Conservation (phyloP, 2,797 vertebrate species). For the Sandelia bainsii region DNA sequence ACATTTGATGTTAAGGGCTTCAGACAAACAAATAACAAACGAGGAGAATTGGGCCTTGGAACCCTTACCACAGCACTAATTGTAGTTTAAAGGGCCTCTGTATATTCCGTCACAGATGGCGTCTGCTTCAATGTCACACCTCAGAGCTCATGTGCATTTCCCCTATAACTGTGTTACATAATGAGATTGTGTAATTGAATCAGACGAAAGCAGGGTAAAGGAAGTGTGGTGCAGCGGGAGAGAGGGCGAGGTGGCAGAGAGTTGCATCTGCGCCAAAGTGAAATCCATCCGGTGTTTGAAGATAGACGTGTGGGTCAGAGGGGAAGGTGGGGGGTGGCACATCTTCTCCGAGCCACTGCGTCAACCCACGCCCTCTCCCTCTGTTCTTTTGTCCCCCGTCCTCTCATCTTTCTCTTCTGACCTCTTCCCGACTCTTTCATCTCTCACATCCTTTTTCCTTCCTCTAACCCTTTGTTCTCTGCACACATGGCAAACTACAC, state of each 20-base stretch:
- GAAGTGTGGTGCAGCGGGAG: slow-evolving; percentile 6
- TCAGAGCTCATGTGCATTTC: slow-evolving; percentile 12
- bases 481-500: slow-evolving; percentile 2
- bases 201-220: slow-evolving; percentile 50
- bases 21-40: too few species aligned
- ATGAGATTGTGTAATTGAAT: slow-evolving; percentile 60
- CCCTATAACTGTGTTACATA: slow-evolving; percentile 27
- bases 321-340: background rate
- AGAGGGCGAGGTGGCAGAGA: slow-evolving; percentile 5
- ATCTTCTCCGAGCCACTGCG: slow-evolving; percentile 16
- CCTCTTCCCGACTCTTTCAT: slow-evolving; percentile 30
- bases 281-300: slow-evolving; percentile 56
- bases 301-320: slow-evolving; percentile 13
- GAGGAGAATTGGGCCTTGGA: too few species aligned
- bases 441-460: slow-evolving; percentile 15
- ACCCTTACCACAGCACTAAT: too few species aligned
- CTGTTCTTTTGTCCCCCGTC: slow-evolving; percentile 55
- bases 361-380: slow-evolving; percentile 30
- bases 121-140: slow-evolving; percentile 28
- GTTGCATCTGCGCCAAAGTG: slow-evolving; percentile 48
- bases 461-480: background rate
- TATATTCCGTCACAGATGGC: background rate
- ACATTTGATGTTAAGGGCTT: too few species aligned
- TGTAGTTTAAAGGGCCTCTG: slow-evolving; percentile 1
- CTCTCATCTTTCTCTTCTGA: slow-evolving; percentile 31